Conservation (phyloP, 2,888 invertebrate genomes). For the Agrochola lychnidis region DNA sequence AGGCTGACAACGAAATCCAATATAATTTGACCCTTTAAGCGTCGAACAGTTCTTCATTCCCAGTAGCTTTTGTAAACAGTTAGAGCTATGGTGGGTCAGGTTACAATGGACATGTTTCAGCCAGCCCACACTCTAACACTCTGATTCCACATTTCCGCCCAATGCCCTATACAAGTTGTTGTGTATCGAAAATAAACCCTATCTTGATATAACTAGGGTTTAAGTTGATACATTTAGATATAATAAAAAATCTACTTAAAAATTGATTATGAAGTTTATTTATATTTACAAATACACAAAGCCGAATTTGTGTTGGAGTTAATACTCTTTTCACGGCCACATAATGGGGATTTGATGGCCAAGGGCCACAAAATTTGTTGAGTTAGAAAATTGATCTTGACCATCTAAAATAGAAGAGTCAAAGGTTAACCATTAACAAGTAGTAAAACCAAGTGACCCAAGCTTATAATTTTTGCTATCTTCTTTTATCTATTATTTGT, state of each 20-base stretch:
- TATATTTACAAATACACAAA: constrained; percentile 32
- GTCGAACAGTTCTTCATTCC: constrained; percentile 65
- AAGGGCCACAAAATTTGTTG: constrained; percentile 1
- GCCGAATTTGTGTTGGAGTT: constrained; percentile 26
- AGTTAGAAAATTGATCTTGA: constrained; percentile 3
- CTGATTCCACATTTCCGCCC: constrained; percentile 88
- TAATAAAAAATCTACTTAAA: constrained; percentile 46
- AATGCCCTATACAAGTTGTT: constrained; percentile 79
- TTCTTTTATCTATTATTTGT: background rate
- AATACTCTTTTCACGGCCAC: constrained; percentile 22
- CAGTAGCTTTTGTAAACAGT: constrained; percentile 65
- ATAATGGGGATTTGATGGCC: constrained; percentile 10
- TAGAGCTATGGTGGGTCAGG: constrained; percentile 73
- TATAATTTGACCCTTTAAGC: constrained; percentile 75
- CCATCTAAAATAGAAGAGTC: constrained; percentile 9
- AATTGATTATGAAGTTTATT: constrained; percentile 39
- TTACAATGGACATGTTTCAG: constrained; percentile 77
- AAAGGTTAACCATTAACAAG: constrained; percentile 2
- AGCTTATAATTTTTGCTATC: too few species aligned
- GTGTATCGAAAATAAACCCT: constrained; percentile 73
- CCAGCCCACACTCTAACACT: constrained; percentile 82
- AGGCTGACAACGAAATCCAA: constrained; percentile 78
- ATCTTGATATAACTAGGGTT: constrained; percentile 61
- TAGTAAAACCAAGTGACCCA: background rate
- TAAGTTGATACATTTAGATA: constrained; percentile 40